Evolutionary conservation across 2,113 vertebrate species (phyloP).

Genomic region (Hemichromis elongatus): DNA sequence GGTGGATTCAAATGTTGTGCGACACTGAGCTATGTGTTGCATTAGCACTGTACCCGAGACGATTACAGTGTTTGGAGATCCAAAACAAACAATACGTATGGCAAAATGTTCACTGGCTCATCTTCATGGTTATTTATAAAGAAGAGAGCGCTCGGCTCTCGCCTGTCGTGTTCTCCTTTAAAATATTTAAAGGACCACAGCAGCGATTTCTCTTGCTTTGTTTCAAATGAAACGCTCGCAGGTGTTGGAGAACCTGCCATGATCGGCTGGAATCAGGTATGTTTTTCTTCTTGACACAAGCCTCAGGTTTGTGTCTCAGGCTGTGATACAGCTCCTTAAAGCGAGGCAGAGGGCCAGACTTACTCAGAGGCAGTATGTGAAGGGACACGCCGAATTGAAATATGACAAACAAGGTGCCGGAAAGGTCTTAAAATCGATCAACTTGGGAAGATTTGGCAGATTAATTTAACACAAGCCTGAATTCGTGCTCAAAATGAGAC

Average conservation of each 20-base stretch:
- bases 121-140: background rate
- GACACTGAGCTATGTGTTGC: constrained; percentile 18
- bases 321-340: background rate
- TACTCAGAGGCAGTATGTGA: background rate
- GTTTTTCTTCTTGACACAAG: background rate
- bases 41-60: constrained; percentile 1
- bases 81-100: constrained; percentile 37
- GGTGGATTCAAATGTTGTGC: constrained; percentile 46
- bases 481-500: background rate
- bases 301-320: background rate
- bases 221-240: background rate
- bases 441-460: background rate
- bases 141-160: background rate
- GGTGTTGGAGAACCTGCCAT: background rate
- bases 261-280: background rate
- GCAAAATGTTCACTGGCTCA: background rate
- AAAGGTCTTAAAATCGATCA: background rate
- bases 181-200: background rate
- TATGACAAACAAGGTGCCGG: background rate
- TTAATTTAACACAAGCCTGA: background rate
- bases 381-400: background rate
- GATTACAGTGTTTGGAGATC: constrained; percentile 19
- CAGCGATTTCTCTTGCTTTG: background rate
- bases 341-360: background rate
- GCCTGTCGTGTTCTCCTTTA: background rate